Evolutionary conservation across 2,797 vertebrate species (phyloP).

Genomic region (Melanotaenia nigrans): DNA sequence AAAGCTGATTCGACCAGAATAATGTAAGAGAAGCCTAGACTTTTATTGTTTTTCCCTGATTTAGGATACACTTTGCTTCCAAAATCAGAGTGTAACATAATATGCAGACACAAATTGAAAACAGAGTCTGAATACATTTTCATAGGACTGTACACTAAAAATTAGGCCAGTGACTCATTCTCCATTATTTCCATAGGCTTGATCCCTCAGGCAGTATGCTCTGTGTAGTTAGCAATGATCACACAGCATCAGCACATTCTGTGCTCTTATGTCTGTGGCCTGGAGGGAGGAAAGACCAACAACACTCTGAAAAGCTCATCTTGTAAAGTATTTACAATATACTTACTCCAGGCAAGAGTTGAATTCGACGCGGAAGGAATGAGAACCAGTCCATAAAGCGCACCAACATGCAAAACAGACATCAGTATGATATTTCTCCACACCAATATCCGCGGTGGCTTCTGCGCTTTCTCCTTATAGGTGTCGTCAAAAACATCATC

Average conservation of each 20-base stretch:
- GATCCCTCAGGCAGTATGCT: conserved; percentile 20
- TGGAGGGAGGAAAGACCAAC: not conserved
- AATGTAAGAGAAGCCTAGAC: not conserved
- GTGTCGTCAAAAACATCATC: conserved; percentile 90
- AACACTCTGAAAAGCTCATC: not conserved
- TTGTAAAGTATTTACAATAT: conserved; percentile 12
- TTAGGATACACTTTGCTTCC: not conserved
- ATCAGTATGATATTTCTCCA: conserved; percentile 96
- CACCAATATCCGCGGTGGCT: conserved; percentile 82
- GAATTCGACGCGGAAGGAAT: conserved; percentile 80
- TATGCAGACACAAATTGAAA: not conserved
- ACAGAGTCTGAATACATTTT: not conserved
- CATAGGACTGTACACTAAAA: conserved; percentile 4
- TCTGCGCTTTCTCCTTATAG: conserved; percentile 86
- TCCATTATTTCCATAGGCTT: conserved; percentile 28
- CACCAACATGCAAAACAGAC: conserved; percentile 86
- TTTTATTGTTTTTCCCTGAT: not conserved
- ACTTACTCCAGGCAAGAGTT: conserved; percentile 90
- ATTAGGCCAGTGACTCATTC: conserved; percentile 50
- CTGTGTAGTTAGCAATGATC: conserved; percentile 45
- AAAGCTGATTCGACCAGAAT: not conserved
- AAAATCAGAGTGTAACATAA: not conserved
- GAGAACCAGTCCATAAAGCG: conserved; percentile 80
- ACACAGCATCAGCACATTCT: conserved; percentile 64
- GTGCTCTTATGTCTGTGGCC: conserved; percentile 27